These are phyloP conservation scores for Zapus hudsonius DNA, from an alignment of 2,113 vertebrate genomes.

Conservation along the genomic window DNA sequence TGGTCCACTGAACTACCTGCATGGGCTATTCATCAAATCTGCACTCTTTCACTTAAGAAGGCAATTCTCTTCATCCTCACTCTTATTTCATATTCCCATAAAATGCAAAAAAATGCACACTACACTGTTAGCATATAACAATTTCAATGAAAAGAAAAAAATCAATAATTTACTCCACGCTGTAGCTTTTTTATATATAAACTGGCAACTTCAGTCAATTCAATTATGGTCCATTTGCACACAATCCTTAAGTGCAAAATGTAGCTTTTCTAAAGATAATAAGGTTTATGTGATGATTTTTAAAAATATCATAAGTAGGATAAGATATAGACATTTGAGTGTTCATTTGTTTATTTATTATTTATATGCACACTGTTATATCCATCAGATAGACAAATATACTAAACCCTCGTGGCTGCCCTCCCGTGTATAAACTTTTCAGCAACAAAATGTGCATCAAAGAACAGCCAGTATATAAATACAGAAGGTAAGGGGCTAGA, in stretches of 20 bases:
- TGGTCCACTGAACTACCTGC: slow-evolving; percentile 54
- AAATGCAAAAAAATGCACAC: slow-evolving; percentile 70
- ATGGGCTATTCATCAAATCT: slow-evolving; percentile 55
- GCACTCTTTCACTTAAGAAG: slow-evolving; percentile 61
- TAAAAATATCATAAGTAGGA: neutral
- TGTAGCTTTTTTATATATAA: neutral
- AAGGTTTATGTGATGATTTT: neutral
- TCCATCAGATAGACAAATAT: neutral
- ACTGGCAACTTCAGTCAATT: slow-evolving; percentile 28
- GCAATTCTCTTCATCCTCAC: slow-evolving; percentile 45
- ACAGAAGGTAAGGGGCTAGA: neutral
- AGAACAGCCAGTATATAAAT: too few species aligned
- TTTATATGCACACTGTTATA: neutral
- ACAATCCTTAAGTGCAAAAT: slow-evolving; percentile 28
- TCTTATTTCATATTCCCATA: slow-evolving; percentile 37
- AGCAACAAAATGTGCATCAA: slow-evolving; percentile 26
- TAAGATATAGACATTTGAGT: neutral
- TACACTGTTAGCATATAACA: slow-evolving; percentile 27
- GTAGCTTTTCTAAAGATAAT: neutral
- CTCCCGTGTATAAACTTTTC: slow-evolving; percentile 63
- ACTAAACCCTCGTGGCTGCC: neutral
- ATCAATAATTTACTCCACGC: slow-evolving; percentile 37
- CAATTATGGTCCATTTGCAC: neutral
- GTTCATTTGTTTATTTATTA: neutral
- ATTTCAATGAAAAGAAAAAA: slow-evolving; percentile 61